These are phyloP conservation scores for Linnaemya tessellans DNA, from an alignment of 2,888 invertebrate species.

Conservation along the genomic window DNA sequence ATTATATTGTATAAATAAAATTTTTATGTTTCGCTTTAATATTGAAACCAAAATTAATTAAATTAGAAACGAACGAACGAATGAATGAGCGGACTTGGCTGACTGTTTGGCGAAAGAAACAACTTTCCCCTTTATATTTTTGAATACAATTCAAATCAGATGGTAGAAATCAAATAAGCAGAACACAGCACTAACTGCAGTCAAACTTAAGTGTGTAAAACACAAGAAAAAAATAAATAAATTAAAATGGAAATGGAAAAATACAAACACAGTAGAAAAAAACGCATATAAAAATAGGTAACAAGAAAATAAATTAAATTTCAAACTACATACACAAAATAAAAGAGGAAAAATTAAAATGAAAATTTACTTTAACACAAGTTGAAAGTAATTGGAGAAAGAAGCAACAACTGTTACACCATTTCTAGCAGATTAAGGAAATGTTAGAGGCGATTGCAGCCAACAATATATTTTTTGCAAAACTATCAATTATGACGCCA, in stretches of 20 bases:
- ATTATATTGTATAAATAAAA: background rate
- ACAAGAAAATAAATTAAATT: constrained; percentile 67
- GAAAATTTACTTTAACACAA: background rate
- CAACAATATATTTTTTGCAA: background rate
- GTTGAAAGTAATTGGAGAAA: constrained; percentile 12
- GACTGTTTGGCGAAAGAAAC: constrained; percentile 26
- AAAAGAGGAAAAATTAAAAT: constrained; percentile 30
- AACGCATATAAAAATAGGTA: constrained; percentile 52
- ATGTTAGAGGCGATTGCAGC: background rate
- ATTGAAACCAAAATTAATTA: constrained; percentile 46
- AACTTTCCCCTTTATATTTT: constrained; percentile 46
- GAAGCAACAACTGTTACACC: constrained; percentile 25
- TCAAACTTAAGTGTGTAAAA: constrained; percentile 30
- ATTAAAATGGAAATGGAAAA: constrained; percentile 44
- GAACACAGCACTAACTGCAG: constrained; percentile 45
- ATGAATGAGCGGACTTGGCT: constrained; percentile 18
- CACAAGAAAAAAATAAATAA: constrained; percentile 19
- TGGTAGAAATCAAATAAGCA: constrained; percentile 49
- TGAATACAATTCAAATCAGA: constrained; percentile 46
- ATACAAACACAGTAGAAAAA: background rate
- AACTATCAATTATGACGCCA: background rate
- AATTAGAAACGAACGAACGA: constrained; percentile 50
- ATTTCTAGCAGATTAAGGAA: background rate
- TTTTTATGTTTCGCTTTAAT: constrained; percentile 19
- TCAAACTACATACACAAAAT: background rate